phyloP scores from a whole-genome alignment of 2,888 invertebrate species.

The Auanema sp. region DNA sequence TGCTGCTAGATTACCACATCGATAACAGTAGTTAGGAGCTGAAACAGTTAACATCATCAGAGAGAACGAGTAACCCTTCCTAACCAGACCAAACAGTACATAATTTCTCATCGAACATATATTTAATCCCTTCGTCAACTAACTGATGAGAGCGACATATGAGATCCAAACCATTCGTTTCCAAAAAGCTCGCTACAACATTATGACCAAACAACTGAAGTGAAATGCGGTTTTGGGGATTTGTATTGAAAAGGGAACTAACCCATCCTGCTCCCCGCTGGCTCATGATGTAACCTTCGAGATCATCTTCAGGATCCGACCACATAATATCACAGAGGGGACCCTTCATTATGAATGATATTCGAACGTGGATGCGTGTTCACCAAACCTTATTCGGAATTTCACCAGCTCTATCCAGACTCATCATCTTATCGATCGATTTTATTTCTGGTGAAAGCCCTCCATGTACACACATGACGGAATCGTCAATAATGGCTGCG shows the following conservation, averaged over 20 bases:
- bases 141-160: conserved; percentile 98
- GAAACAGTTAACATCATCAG: conserved; percentile 71
- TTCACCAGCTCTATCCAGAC: conserved; percentile 44
- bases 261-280: conserved; percentile 63
- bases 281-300: conserved; percentile 72
- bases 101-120: conserved; percentile 93
- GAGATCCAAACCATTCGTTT: conserved; percentile 84
- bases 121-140: conserved; percentile 96
- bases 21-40: conserved; percentile 98
- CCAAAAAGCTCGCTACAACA: conserved; percentile 85
- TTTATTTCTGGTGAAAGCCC: conserved; percentile 95
- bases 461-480: conserved; percentile 94
- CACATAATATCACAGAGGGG: conserved; percentile 97
- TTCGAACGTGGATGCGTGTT: neutral
- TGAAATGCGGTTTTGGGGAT: neutral
- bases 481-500: conserved; percentile 96
- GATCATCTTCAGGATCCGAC: conserved; percentile 98
- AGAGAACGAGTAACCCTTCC: conserved; percentile 13
- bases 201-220: conserved; percentile 85
- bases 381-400: conserved; percentile 44
- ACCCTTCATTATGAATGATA: conserved; percentile 71
- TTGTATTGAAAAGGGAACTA: neutral
- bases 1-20: conserved; percentile 96
- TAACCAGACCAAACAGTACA: conserved; percentile 98
- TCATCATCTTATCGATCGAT: conserved; percentile 76